These are phyloP conservation scores for Okamejei kenojei DNA, from an alignment of 2,797 vertebrate genomes.

Conservation along the genomic window DNA sequence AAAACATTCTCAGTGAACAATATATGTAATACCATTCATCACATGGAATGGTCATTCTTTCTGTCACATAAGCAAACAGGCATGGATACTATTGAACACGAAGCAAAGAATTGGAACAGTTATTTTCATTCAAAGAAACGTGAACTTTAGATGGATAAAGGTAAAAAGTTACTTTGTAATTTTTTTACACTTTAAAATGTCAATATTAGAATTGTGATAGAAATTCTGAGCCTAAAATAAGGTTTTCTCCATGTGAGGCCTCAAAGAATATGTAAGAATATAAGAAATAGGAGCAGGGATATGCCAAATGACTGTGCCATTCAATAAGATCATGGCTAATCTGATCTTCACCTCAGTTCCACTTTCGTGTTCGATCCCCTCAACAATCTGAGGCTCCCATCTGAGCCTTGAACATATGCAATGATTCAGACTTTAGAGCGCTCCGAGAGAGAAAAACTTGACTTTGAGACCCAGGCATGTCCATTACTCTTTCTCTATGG, in stretches of 20 bases:
- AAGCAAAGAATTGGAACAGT: not conserved
- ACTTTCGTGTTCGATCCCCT: too few relatives aligned
- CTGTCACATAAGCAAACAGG: not conserved
- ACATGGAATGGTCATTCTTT: not conserved
- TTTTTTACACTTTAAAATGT: not conserved
- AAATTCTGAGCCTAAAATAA: not conserved
- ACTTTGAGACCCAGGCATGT: not conserved
- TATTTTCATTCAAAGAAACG: not conserved
- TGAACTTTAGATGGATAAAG: not conserved
- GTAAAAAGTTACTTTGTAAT: not conserved
- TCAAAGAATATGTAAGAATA: too few relatives aligned
- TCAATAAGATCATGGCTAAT: too few relatives aligned
- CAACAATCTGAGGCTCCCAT: too few relatives aligned
- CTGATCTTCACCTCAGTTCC: too few relatives aligned
- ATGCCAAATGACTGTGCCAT: too few relatives aligned
- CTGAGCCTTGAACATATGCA: too few relatives aligned
- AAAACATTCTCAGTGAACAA: not conserved
- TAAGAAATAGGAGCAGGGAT: too few relatives aligned
- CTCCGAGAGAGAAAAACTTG: not conserved
- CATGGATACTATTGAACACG: too few relatives aligned
- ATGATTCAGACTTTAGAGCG: not conserved
- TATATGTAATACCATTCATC: not conserved
- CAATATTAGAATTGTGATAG: not conserved
- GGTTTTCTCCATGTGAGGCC: not conserved
- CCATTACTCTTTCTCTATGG: not conserved